Evolutionary conservation across 2,113 vertebrate species (phyloP), one percentile per base, ranked within the genome.

Genomic region (Brienomyrus longianalis): DNA sequence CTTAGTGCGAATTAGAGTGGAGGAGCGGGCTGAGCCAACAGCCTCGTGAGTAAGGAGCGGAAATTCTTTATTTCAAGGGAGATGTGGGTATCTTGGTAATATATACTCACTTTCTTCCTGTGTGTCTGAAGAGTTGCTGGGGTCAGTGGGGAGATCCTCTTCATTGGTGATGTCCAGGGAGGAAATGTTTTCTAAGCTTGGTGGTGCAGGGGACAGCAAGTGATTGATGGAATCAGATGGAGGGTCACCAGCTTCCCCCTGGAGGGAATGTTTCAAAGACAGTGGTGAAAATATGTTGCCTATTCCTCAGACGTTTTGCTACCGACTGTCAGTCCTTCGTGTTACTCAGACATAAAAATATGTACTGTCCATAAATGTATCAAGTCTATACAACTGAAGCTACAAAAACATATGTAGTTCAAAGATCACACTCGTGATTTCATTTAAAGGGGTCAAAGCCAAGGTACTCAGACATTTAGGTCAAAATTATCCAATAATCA

Each of bases 91-190:
- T 11, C 35, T 15, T 21, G 31, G 31, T 15, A 66, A 15, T 62
- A n/a, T 39, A 47, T 31, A 94, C 95, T 94, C 88, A 97, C 97
- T 96, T 93, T 98, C 97, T 91, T 98, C 97, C 89, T 97, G 96
- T 0, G 97, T 97, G 5, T 97, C 97, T 5, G 97, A 97, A 0
- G 97, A 97, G 94, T 98, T 97, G 94, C 97, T 98, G 3, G 95
- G 97, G 92, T 98, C 97, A 0, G 97, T 97, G 93, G 97, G 95
- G 17, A 98, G 94, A 1, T 97, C 97, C 19, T 98, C 97, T 0
- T 96, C 96, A 39, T 96, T 97, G 88, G 97, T 94, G 83, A 96
- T 94, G 51, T 98, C 97, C 94, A 97, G 83, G 31, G 97, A 96
- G 21, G 96, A 96, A 89, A 96, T 92, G 89, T 96, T 95, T 83